These are phyloP conservation scores for Pedetes capensis DNA, from an alignment of 2,113 vertebrate species.

Conservation along the genomic window DNA sequence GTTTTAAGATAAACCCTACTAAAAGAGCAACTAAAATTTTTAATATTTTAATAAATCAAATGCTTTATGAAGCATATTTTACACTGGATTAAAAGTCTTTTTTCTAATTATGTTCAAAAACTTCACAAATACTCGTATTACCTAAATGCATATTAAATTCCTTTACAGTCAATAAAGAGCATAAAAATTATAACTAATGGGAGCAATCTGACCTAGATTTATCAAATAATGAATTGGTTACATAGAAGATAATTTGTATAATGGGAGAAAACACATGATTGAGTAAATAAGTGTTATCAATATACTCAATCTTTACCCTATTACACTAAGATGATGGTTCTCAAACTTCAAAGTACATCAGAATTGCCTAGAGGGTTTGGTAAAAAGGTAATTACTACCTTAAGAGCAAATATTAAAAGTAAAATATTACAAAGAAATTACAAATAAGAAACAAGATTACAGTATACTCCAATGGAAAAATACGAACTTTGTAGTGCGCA, in stretches of 20 bases:
- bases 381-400: neutral
- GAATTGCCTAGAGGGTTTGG: neutral
- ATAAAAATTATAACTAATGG: neutral
- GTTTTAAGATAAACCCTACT: neutral
- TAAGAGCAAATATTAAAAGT: neutral
- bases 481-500: neutral
- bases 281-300: neutral
- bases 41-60: slow-evolving; percentile 4
- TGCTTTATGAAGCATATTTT: neutral
- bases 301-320: neutral
- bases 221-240: neutral
- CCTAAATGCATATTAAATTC: neutral
- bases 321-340: neutral
- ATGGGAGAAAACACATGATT: neutral
- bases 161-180: neutral
- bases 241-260: neutral
- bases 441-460: neutral
- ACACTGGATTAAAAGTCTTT: neutral
- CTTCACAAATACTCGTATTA: neutral
- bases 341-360: neutral
- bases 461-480: neutral
- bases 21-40: neutral
- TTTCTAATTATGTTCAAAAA: slow-evolving; percentile 10
- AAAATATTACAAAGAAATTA: neutral
- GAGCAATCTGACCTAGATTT: neutral